These are phyloP conservation scores for Siniperca obscura DNA, from an alignment of 2,797 vertebrate genomes.

Conservation along the genomic window DNA sequence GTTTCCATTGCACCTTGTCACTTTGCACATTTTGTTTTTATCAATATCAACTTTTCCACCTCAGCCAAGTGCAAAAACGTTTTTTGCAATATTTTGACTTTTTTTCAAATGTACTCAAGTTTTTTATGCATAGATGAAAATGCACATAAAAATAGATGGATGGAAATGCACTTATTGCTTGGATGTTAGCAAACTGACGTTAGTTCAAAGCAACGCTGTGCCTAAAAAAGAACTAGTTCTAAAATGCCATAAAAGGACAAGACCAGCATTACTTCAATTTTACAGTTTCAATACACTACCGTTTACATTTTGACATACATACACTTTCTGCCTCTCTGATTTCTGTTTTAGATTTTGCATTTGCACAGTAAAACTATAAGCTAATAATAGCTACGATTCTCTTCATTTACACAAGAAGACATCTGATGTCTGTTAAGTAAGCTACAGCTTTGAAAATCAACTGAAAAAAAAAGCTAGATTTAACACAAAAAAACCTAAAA, in stretches of 20 bases:
- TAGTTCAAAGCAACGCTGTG: too few relatives aligned
- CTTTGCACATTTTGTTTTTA: too few relatives aligned
- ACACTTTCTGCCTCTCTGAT: not conserved
- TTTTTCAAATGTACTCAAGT: too few relatives aligned
- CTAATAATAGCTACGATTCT: not conserved
- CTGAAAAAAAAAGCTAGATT: not conserved
- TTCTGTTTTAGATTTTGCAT: not conserved
- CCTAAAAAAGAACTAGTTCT: not conserved
- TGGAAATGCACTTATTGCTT: too few relatives aligned
- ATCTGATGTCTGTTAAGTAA: not conserved
- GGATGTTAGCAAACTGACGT: too few relatives aligned
- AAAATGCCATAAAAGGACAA: constrained; percentile 3
- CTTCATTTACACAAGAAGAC: not conserved
- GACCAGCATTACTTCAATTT: not conserved
- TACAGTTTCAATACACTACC: not conserved
- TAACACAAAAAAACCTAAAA: too few relatives aligned
- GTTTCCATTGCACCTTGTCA: too few relatives aligned
- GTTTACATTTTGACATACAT: not conserved
- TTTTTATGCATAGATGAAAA: too few relatives aligned
- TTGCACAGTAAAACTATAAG: not conserved
- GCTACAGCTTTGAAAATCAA: not conserved
- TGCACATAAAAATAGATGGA: too few relatives aligned
- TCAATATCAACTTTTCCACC: too few relatives aligned
- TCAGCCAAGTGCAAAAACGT: too few relatives aligned
- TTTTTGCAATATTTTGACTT: too few relatives aligned